These are phyloP conservation scores for Coelopa pilipes DNA, from an alignment of 2,888 invertebrate species.

Conservation along the genomic window DNA sequence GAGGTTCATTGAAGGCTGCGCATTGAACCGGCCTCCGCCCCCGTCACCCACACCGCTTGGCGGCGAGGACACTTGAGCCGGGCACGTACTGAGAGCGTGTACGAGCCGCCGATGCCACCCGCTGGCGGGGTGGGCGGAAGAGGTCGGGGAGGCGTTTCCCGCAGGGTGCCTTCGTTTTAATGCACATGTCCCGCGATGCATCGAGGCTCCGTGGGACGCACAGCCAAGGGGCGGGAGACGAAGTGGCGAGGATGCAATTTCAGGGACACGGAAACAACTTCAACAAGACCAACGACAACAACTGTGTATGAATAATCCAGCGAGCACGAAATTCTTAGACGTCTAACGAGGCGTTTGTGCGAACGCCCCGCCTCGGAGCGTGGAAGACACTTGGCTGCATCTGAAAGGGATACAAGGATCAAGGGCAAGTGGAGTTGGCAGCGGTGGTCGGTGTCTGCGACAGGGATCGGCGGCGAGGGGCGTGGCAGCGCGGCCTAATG, in stretches of 20 bases:
- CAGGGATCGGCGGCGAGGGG: not conserved
- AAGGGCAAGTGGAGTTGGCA: constrained; percentile 19
- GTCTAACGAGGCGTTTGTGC: constrained; percentile 47
- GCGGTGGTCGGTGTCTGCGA: constrained; percentile 21
- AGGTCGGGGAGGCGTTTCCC: no score
- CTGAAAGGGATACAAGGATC: constrained; percentile 26
- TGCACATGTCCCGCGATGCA: constrained; percentile 26
- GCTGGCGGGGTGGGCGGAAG: no score
- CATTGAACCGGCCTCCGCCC: no score
- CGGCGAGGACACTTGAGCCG: constrained; percentile 25
- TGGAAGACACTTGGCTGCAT: not conserved
- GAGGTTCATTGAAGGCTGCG: not conserved
- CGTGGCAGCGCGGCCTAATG: constrained; percentile 12
- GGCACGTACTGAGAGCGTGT: constrained; percentile 13
- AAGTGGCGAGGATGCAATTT: not conserved
- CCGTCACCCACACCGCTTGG: not conserved
- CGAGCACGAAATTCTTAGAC: constrained; percentile 46
- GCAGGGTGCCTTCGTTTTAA: constrained; percentile 23
- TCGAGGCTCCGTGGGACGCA: not conserved
- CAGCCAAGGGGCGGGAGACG: not conserved
- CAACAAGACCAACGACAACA: constrained; percentile 28
- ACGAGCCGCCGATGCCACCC: not conserved
- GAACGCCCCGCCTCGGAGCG: constrained; percentile 24
- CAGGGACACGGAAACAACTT: not conserved
- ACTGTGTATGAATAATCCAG: constrained; percentile 36